Base-by-base conservation (phyloP, 2,797 vertebrate species). In the Artibeus jamaicensis region DNA sequence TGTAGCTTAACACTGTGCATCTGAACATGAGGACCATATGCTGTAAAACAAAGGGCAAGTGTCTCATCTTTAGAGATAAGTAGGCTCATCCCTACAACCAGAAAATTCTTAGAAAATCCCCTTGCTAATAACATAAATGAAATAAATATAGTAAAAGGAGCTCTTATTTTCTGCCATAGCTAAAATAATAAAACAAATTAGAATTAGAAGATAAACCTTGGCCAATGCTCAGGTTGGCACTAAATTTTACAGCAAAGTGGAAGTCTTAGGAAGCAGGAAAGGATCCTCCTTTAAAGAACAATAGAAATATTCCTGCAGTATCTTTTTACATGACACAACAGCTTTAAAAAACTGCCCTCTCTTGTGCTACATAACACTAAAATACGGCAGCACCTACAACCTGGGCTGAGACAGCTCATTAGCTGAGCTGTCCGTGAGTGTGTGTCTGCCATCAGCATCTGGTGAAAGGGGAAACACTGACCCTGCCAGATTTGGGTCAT, bases 371-470 rank as follows among this genome's bases (percentile, higher is more conserved):
- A 19, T 37, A 34, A 62, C 15, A 70, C 46, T 34, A 29, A 57
- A 62, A 95, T 76, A 95, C 67, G 74, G 42, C 84, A 90, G 91
- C 86, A 82, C 94, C 97, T 96, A 89, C 97, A 97, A 2, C 97
- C 96, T 96, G 93, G 96, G 89, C 78, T 95, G 32, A 29, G 97
- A 97, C 98, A 97, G 97, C 98, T 98, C 98, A 98, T 99, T 98
- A 98, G 98, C 93, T 97, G 98, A 97, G 97, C 98, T 97, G 98
- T 96, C 97, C 96, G 71, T 44, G 91, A 97, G 92, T 97, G 96
- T 97, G 89, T 98, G 98, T 98, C 98, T 98, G 98, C 98, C 98
- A 97, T 97, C 97, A 98, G 98, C 98, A 98, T 98, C 98, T 98
- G 98, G 97, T 98, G 98, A 98, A 98, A 98, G 97, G 98, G 91